Conservation (phyloP, 2,113 vertebrate species). For the Zeus faber region DNA sequence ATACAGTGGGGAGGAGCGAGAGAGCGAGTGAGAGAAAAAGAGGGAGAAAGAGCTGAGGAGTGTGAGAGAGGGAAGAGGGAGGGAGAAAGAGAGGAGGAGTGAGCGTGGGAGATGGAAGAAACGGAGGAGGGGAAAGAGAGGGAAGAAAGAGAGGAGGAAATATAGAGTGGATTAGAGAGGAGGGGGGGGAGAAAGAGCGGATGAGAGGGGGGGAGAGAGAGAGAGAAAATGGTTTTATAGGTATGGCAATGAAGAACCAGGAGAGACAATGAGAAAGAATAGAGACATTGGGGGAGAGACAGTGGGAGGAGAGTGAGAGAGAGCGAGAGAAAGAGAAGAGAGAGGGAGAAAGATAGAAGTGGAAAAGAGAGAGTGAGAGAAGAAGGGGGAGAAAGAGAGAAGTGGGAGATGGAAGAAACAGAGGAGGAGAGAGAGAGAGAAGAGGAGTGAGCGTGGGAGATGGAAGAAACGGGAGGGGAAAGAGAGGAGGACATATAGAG, state of each 20-base stretch:
- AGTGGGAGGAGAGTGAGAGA: background rate
- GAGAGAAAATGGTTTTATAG: no score
- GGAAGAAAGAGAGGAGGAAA: background rate
- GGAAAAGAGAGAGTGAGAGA: background rate
- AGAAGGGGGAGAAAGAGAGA: background rate
- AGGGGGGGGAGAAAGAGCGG: background rate
- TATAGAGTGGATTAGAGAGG: background rate
- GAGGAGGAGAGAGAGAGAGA: background rate
- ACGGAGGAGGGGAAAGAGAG: no score
- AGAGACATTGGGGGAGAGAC: no score
- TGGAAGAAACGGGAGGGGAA: background rate
- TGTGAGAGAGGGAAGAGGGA: background rate
- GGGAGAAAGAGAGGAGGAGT: background rate
- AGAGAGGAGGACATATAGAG: background rate
- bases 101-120: background rate
- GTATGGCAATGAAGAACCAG: no score
- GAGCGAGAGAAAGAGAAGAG: background rate
- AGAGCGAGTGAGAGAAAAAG: background rate
- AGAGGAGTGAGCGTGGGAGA: background rate
- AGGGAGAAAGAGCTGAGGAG: background rate
- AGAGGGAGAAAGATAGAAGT: background rate
- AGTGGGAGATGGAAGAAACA: conserved; percentile 1
- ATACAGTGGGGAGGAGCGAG: background rate
- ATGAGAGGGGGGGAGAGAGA: background rate
- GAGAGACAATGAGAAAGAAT: no score